Conservation (phyloP, 1,140 invertebrate genomes). For the Zaprionus africanus region DNA sequence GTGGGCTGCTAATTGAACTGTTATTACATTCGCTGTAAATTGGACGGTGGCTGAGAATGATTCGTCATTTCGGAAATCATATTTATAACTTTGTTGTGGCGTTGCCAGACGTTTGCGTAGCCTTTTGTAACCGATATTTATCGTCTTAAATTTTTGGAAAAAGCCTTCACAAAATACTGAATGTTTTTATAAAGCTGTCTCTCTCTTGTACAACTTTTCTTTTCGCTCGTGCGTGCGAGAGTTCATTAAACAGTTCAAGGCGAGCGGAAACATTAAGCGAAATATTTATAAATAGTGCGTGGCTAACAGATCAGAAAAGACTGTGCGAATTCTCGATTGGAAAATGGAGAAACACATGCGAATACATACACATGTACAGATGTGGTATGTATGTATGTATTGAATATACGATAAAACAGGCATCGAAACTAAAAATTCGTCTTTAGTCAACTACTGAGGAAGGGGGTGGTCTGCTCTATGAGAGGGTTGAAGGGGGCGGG, state of each 20-base stretch:
- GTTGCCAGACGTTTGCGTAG: not conserved
- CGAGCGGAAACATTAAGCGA: slow-evolving; percentile 74
- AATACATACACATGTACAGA: not conserved
- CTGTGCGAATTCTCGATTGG: slow-evolving; percentile 36
- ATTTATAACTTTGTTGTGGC: not conserved
- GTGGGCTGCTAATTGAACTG: not conserved
- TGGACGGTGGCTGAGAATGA: not conserved
- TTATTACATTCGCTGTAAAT: not conserved
- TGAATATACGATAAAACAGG: not conserved
- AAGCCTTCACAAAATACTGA: not conserved
- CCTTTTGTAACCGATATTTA: slow-evolving; percentile 25
- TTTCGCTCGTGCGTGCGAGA: slow-evolving; percentile 33
- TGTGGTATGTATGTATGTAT: not conserved
- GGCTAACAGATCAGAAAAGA: slow-evolving; percentile 32
- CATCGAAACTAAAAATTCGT: slow-evolving; percentile 7
- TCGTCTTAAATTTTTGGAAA: not conserved
- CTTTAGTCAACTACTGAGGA: not conserved
- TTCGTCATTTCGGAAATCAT: not conserved
- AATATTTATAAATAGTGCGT: slow-evolving; percentile 70
- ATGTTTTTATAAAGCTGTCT: not conserved
- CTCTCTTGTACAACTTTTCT: not conserved
- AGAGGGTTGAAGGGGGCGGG: not conserved
- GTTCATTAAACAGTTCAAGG: slow-evolving; percentile 80
- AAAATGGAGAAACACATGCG: slow-evolving; percentile 36
- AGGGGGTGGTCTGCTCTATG: not conserved